phyloP scores from a whole-genome alignment of 2,797 vertebrate genomes.

The Sciaenops ocellatus region DNA sequence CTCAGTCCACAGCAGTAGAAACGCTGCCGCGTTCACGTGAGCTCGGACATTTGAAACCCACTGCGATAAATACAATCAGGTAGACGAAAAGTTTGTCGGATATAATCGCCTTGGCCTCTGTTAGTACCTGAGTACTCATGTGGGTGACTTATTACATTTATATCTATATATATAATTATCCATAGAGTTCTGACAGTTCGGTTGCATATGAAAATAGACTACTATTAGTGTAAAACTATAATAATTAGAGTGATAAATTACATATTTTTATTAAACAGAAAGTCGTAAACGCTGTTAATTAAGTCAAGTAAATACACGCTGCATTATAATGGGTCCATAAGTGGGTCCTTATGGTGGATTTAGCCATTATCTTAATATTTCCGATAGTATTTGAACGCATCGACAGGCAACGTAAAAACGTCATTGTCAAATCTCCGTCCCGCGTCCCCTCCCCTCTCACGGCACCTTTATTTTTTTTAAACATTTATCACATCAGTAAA shows the following conservation, averaged over 20 bases:
- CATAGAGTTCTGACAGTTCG: neutral
- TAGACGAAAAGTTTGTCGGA: neutral
- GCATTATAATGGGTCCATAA: neutral
- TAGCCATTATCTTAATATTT: neutral
- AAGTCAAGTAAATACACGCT: neutral
- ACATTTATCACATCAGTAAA: conserved; percentile 5
- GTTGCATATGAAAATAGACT: too few species aligned
- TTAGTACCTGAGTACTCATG: neutral
- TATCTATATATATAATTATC: too few species aligned
- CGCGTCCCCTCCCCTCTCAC: conserved; percentile 3
- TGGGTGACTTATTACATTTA: neutral
- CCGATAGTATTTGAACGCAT: conserved; percentile 19
- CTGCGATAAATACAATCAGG: rapidly evolving
- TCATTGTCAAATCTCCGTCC: conserved; percentile 34
- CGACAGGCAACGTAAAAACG: conserved; percentile 44
- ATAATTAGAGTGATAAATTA: neutral
- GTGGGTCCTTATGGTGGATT: neutral
- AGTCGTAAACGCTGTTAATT: neutral
- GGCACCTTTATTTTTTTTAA: conserved; percentile 28
- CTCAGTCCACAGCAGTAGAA: conserved; percentile 30
- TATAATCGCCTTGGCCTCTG: rapidly evolving
- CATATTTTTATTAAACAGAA: neutral
- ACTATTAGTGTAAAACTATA: neutral
- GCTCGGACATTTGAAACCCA: neutral
- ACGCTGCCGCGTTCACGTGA: conserved; percentile 53